phyloP scores from a whole-genome alignment of 23 tunicate genomes.

The Ciona savignyi region DNA sequence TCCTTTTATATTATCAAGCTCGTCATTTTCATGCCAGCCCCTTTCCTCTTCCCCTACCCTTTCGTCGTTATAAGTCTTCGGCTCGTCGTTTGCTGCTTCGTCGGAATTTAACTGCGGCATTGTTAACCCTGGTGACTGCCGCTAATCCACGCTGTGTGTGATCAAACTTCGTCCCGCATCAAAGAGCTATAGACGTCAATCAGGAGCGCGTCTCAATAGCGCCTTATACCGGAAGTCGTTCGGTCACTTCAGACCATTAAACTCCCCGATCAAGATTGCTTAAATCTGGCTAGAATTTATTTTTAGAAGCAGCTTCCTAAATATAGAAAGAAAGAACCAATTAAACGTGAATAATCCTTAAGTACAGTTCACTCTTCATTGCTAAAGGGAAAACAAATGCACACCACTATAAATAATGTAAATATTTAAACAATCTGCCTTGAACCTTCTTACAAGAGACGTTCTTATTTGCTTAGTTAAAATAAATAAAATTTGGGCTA shows the following conservation, averaged over 20 bases:
- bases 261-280: too few relatives aligned
- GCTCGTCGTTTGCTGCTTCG: slow-evolving; percentile 75
- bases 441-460: too few relatives aligned
- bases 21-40: slow-evolving; percentile 31
- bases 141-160: not conserved
- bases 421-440: too few relatives aligned
- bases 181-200: slow-evolving; percentile 14
- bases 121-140: not conserved
- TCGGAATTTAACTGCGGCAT: slow-evolving; percentile 65
- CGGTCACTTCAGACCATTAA: not conserved
- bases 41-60: slow-evolving; percentile 22
- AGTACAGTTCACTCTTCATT: too few relatives aligned
- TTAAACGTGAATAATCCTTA: too few relatives aligned
- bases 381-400: too few relatives aligned
- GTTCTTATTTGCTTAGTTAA: too few relatives aligned
- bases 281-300: too few relatives aligned
- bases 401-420: too few relatives aligned
- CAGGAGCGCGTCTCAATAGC: slow-evolving; percentile 22
- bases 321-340: too few relatives aligned
- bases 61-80: slow-evolving; percentile 60
- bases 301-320: too few relatives aligned
- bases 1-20: slow-evolving; percentile 58
- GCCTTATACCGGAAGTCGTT: slow-evolving; percentile 47
- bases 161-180: slow-evolving; percentile 24
- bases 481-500: too few relatives aligned